A percentile compares a stretch with the other conserved stretches of the same genome.
These are phyloP conservation scores for Microctenopoma lineatum DNA, from an alignment of 2,797 vertebrate species.

Conservation along the genomic window DNA sequence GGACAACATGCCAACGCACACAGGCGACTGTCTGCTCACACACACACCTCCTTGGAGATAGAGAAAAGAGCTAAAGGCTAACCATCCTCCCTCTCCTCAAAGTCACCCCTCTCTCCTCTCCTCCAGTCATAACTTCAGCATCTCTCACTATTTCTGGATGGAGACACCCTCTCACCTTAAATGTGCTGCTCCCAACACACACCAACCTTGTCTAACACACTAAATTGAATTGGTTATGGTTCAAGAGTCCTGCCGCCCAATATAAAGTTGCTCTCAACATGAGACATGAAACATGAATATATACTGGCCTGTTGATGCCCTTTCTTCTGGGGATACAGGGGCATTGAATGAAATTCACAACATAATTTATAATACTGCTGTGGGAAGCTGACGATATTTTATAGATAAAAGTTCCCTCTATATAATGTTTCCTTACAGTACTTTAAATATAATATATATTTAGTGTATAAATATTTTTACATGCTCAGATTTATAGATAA, in stretches of 20 bases:
- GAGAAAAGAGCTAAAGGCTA: conserved; percentile 74
- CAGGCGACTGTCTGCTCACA: conserved; percentile 8
- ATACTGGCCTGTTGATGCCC: conserved; percentile 24
- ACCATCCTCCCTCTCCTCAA: conserved; percentile 78
- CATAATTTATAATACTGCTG: conserved; percentile 46
- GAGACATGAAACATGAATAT: conserved; percentile 58
- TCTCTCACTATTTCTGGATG: conserved; percentile 55
- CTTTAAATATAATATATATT: conserved; percentile 18
- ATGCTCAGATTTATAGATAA: neutral
- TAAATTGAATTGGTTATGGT: conserved; percentile 79
- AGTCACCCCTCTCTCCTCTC: conserved; percentile 77
- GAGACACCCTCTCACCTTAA: conserved; percentile 34
- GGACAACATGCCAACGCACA: conserved; percentile 73
- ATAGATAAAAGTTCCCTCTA: conserved; percentile 23
- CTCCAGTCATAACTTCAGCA: conserved; percentile 58
- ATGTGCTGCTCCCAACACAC: conserved; percentile 9
- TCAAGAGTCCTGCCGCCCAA: conserved; percentile 64
- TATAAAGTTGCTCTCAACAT: conserved; percentile 65
- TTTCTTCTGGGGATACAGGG: conserved; percentile 47
- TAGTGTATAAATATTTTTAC: neutral
- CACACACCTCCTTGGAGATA: conserved; percentile 68
- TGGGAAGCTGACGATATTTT: conserved; percentile 47
- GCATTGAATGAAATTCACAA: conserved; percentile 53
- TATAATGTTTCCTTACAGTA: conserved; percentile 29
- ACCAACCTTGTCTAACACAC: conserved; percentile 8